Percentiles rank a stretch among this genome's conserved stretches.
Conservation (phyloP, 1,140 invertebrate species). For the Pseudobourletiella spinata region DNA sequence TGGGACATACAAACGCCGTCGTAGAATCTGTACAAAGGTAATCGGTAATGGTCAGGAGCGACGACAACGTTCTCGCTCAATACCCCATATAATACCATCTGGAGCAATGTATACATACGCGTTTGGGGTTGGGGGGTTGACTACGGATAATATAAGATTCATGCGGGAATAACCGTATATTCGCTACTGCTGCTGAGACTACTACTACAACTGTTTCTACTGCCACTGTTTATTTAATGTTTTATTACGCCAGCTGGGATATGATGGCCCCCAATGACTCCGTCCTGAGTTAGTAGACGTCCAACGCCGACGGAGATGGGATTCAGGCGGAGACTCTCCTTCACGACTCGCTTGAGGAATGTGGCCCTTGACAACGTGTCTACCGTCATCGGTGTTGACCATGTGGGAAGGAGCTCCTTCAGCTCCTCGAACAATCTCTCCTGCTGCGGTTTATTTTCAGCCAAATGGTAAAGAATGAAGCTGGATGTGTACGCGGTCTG, state of each 20-base stretch:
- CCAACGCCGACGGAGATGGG: slow-evolving; percentile 73
- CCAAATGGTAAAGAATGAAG: slow-evolving; percentile 72
- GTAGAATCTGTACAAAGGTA: too few relatives aligned
- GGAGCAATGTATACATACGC: too few relatives aligned
- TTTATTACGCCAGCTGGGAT: slow-evolving; percentile 69
- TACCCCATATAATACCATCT: too few relatives aligned
- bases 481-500: slow-evolving; percentile 71
- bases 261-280: slow-evolving; percentile 66
- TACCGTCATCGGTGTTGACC: slow-evolving; percentile 47
- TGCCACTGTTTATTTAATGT: neutral
- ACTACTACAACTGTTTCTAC: too few relatives aligned
- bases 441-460: slow-evolving; percentile 62
- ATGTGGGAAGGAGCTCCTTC: slow-evolving; percentile 37
- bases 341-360: slow-evolving; percentile 69
- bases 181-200: too few relatives aligned
- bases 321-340: slow-evolving; percentile 74
- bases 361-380: slow-evolving; percentile 51
- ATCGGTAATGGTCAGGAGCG: too few relatives aligned
- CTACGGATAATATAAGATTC: too few relatives aligned
- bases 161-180: too few relatives aligned
- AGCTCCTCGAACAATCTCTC: slow-evolving; percentile 60
- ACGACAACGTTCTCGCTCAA: too few relatives aligned
- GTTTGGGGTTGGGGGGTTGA: too few relatives aligned
- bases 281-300: slow-evolving; percentile 62
- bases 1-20: too few relatives aligned